Percentiles rank a stretch among this genome's conserved stretches.
Evolutionary conservation across 2,113 vertebrate genomes (phyloP).

Genomic region (Semicossyphus pulcher): DNA sequence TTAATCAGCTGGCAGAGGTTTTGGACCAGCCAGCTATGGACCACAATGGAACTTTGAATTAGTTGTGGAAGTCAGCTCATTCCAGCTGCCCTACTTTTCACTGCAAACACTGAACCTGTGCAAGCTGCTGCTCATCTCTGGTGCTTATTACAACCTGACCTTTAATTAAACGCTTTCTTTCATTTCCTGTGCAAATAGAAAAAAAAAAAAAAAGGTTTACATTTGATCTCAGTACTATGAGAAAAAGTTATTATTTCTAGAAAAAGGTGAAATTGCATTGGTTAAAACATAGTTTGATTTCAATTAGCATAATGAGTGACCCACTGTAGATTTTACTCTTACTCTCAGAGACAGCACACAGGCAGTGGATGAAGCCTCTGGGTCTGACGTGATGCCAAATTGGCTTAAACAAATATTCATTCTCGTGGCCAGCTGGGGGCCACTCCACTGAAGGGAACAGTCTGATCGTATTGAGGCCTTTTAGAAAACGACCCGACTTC

Average conservation of each 20-base stretch:
- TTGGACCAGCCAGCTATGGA: constrained; percentile 46
- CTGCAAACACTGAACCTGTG: constrained; percentile 32
- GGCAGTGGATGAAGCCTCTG: no score
- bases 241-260: neutral
- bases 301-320: no score
- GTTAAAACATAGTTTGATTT: neutral
- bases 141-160: neutral
- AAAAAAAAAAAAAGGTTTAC: no score
- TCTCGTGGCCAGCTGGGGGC: no score
- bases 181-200: no score
- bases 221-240: neutral
- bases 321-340: no score
- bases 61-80: constrained; percentile 60
- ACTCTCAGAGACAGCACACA: no score
- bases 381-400: no score
- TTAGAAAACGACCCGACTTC: no score
- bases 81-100: constrained; percentile 63
- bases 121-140: neutral
- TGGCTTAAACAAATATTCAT: no score
- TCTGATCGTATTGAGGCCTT: no score
- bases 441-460: no score
- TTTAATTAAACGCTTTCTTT: neutral
- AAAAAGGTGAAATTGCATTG: neutral
- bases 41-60: constrained; percentile 60
- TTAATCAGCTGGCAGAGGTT: constrained; percentile 70